Percentiles rank a stretch among this genome's conserved stretches.
Evolutionary conservation across 30 jellyfish, hydroid and myxozoan genomes (phyloP).

Genomic region (Mastigias papua): DNA sequence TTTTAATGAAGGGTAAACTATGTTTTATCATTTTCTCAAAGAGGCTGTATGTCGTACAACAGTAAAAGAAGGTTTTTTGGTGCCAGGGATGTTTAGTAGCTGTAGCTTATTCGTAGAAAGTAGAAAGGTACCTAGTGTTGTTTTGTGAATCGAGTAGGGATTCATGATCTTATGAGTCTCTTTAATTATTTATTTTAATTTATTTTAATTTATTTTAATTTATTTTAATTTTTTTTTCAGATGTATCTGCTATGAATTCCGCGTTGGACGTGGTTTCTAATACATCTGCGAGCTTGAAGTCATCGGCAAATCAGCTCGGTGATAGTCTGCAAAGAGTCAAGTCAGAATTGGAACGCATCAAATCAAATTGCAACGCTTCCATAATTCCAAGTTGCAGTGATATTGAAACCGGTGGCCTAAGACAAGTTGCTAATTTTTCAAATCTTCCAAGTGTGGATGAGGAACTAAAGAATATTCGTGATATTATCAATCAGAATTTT

Average conservation of each 20-base stretch:
- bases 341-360: constrained; percentile 32
- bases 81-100: too few species aligned
- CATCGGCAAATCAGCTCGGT: constrained; percentile 41
- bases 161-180: neutral
- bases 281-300: constrained; percentile 39
- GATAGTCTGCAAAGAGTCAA: constrained; percentile 14
- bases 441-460: constrained; percentile 72
- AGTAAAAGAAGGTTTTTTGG: too few species aligned
- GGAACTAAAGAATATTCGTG: constrained; percentile 58
- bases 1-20: too few species aligned
- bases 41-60: too few species aligned
- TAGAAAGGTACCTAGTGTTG: too few species aligned
- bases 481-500: constrained; percentile 48
- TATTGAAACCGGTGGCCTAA: constrained; percentile 46
- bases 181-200: neutral
- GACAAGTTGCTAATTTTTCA: constrained; percentile 72
- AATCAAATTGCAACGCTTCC: constrained; percentile 13
- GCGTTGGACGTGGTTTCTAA: constrained; percentile 53
- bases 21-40: too few species aligned
- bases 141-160: neutral
- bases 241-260: constrained; percentile 52
- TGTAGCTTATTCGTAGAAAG: too few species aligned
- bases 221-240: constrained; percentile 27
- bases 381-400: constrained; percentile 9
- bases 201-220: constrained; percentile 1